These are phyloP conservation scores for Diplazon laetatorius DNA, from an alignment of 2,888 invertebrate species.

Conservation along the genomic window DNA sequence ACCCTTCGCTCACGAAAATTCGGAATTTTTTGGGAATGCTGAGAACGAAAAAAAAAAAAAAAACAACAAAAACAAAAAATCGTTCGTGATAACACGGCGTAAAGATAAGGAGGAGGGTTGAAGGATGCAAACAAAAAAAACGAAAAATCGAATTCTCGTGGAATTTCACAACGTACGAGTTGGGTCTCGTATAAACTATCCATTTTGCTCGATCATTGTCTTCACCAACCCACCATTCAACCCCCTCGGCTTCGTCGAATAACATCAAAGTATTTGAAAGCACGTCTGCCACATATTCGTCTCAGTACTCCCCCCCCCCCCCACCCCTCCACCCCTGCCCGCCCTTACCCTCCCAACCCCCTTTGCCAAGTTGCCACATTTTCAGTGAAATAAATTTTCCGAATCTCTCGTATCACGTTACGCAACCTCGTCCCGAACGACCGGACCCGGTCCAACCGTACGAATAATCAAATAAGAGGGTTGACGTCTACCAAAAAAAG, in stretches of 20 bases:
- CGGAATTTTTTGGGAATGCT: not conserved
- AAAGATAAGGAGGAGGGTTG: not conserved
- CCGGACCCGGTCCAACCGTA: slow-evolving; percentile 4
- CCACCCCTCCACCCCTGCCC: too few species aligned
- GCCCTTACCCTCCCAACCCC: too few species aligned
- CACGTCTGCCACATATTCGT: not conserved
- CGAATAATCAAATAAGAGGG: slow-evolving; percentile 41
- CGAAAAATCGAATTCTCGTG: slow-evolving; percentile 5
- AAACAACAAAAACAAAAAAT: too few species aligned
- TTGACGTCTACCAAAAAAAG: slow-evolving; percentile 4
- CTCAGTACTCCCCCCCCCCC: not conserved
- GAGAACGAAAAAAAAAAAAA: too few species aligned
- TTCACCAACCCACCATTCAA: not conserved
- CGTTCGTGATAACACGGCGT: not conserved
- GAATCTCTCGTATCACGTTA: slow-evolving; percentile 32
- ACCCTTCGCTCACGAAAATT: not conserved
- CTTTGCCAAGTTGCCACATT: slow-evolving; percentile 15
- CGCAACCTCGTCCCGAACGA: slow-evolving; percentile 1
- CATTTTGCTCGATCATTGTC: slow-evolving; percentile 46
- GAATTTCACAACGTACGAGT: slow-evolving; percentile 30
- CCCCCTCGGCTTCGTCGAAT: slow-evolving; percentile 36
- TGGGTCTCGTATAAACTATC: slow-evolving; percentile 38
- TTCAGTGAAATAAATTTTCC: slow-evolving; percentile 18
- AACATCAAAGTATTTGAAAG: slow-evolving; percentile 30
- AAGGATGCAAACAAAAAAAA: slow-evolving; percentile 1